Conservation (phyloP, 2,888 invertebrate species). For the Melanchra persicariae region DNA sequence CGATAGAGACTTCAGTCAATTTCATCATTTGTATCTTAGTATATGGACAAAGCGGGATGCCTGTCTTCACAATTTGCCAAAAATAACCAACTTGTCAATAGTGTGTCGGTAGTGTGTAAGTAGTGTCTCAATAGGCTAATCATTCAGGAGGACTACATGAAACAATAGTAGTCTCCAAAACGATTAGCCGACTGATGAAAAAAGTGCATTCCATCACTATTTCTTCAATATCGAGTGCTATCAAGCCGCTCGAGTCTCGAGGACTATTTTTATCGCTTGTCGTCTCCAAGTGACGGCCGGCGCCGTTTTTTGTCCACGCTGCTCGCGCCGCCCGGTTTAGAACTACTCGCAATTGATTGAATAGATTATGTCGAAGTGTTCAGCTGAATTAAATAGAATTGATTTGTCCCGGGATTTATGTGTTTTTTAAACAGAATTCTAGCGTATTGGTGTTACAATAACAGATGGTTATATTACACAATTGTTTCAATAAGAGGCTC, state of each 20-base stretch:
- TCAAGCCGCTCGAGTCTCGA: background rate
- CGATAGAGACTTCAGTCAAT: background rate
- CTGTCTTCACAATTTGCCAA: background rate
- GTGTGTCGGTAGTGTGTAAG: too few relatives aligned
- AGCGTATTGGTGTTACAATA: background rate
- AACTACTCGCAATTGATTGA: constrained; percentile 54
- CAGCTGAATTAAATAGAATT: constrained; percentile 20
- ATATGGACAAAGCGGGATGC: background rate
- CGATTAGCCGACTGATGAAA: too few relatives aligned
- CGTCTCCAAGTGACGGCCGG: constrained; percentile 50
- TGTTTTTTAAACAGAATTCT: constrained; percentile 1
- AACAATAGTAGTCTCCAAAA: too few relatives aligned
- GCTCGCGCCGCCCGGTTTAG: constrained; percentile 44
- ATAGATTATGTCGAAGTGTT: constrained; percentile 45
- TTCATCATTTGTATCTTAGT: background rate
- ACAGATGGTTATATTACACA: too few relatives aligned
- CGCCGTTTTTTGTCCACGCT: constrained; percentile 36
- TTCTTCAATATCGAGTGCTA: constrained; percentile 10
- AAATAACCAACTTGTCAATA: too few relatives aligned
- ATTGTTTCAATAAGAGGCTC: too few relatives aligned
- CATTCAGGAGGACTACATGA: too few relatives aligned
- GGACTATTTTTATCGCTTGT: constrained; percentile 59
- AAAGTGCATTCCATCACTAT: background rate
- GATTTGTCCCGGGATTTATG: constrained; percentile 15
- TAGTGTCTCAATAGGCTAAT: too few relatives aligned